phyloP scores from a whole-genome alignment of 2,113 vertebrate species.

The Mastomys coucha region DNA sequence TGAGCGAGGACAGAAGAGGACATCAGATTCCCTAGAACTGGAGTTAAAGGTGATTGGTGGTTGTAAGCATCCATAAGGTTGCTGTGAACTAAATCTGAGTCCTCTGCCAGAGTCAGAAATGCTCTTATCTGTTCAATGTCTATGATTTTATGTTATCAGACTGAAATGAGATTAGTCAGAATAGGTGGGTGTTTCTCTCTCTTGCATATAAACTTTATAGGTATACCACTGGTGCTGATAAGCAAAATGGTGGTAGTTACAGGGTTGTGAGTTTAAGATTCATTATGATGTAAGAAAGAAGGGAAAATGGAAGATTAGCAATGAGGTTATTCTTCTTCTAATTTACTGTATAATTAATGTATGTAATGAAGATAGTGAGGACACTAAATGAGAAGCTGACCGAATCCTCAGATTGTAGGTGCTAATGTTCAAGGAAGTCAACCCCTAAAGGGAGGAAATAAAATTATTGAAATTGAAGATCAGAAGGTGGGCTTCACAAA shows the following conservation, averaged over 20 bases:
- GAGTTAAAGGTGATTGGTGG: neutral
- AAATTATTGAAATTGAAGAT: neutral
- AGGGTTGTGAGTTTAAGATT: neutral
- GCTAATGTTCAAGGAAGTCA: neutral
- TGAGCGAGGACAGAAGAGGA: neutral
- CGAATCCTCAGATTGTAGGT: neutral
- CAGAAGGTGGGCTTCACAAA: neutral
- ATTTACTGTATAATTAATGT: neutral
- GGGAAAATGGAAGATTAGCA: neutral
- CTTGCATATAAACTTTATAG: neutral
- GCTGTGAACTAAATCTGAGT: neutral
- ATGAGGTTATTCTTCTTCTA: neutral
- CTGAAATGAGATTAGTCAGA: neutral
- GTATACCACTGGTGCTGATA: rapidly evolving
- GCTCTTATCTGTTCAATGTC: neutral
- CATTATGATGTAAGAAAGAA: neutral
- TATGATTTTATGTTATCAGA: neutral
- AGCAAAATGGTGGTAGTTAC: rapidly evolving
- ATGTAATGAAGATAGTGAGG: no score
- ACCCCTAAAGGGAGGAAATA: neutral
- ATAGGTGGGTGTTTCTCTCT: neutral
- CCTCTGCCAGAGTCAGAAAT: neutral
- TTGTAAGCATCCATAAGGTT: neutral
- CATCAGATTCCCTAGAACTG: neutral
- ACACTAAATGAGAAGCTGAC: neutral